Base-by-base conservation (phyloP, 2,888 invertebrate species). In the Calephelis perditalis region DNA sequence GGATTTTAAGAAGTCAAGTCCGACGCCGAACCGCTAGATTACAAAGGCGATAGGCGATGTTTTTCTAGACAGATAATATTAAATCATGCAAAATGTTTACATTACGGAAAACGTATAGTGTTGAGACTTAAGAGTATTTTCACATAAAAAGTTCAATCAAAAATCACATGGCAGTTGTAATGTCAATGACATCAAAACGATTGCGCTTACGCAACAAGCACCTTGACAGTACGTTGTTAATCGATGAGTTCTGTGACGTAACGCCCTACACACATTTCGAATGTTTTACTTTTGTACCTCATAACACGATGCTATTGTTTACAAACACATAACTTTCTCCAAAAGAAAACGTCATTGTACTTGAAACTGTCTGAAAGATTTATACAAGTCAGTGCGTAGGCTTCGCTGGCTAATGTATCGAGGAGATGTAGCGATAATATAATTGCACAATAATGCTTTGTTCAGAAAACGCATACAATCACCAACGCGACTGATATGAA, bases 381-480 rank as follows among this genome's bases (percentile, higher is more conserved):
- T 67, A 60, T 67, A 67, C 65, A 63, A 69, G 70, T 66, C 64
- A 61, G 61, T 63, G 70, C 67, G 73, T 75, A 68, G 73, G 72
- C 72, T 73, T 74, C 40, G 8, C 40, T 73, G 71, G 73, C 76
- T 71, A 71, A 63, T 63, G 71, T 74, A 72, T 75, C 86, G 80
- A 83, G 84, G 80, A 83, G 84, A 85, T 83, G 81, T 77, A 75
- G 75, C 73, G 82, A 86, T 86, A 84, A 73, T 72, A 76, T 83
- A 83, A 86, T 86, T 87, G 84, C 83, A 86, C 84, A 86, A 84
- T 80, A 80, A 79, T 76, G 73, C 75, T 81, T 86, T 88, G 86
- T 87, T 80, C 76, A 73, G 68, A 73, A 75, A 79, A 80, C 76
- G 73, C 78, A 78, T 79, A 78, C 73, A 67, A 67, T 63, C 64